Evolutionary conservation across 2,888 invertebrate genomes (phyloP), one percentile per base, ranked within the genome.

Genomic region (Lasioglossum pauxillum): DNA sequence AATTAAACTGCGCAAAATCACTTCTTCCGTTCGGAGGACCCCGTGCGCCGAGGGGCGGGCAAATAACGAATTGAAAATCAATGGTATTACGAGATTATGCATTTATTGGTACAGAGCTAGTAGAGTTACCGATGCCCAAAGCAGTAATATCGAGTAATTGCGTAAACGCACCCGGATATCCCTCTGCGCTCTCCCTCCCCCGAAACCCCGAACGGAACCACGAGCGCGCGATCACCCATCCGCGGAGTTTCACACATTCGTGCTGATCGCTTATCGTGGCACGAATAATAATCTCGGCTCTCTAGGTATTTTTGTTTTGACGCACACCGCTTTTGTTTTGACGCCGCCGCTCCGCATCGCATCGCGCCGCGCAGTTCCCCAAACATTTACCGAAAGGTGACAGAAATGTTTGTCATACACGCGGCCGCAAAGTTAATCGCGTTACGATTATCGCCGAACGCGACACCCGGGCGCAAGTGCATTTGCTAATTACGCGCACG

Each of bases 41-140:
- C 89, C 60, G 84, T 84, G 85, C 14, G 60, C 60, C 60, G 60
- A 64, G 80, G 88, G 82, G 80, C 85, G 87, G 83, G 87, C 89
- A 90, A 92, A 92, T 92, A 92, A 92, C 92, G 90, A 92, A 92
- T 92, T 91, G 92, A 93, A 92, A 93, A 93, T 92, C 92, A 92
- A 92, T 93, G 91, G 91, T 86, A 91, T 92, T 91, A 91, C 89
- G 90, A 90, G 91, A 92, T 92, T 93, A 92, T 91, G 90, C 91
- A 90, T 92, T 92, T 92, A 92, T 92, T 92, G 90, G 90, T 89
- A 88, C 85, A 90, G 91, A 89, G 90, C 87, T 89, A 87, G 91
- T 86, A 87, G 90, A 91, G 90, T 89, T 89, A 91, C 89, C 91
- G 89, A 86, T 88, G 88, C 92, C 92, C 91, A 90, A 89, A 91